These are phyloP conservation scores for Drosophila paranaensis DNA, from an alignment of 2,888 invertebrate species.

Conservation along the genomic window DNA sequence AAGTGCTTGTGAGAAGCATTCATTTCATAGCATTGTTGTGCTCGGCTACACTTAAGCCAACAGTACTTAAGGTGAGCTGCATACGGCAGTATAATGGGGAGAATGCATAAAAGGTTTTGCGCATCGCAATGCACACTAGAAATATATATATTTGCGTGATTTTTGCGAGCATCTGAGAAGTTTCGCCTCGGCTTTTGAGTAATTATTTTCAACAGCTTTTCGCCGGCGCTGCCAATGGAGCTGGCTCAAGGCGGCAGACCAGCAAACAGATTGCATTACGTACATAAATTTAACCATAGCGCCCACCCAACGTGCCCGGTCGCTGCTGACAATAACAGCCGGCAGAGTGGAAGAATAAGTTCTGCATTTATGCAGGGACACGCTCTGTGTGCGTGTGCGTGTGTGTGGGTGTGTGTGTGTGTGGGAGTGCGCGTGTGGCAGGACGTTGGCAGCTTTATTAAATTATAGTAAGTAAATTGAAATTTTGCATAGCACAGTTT, in stretches of 20 bases:
- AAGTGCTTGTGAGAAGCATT: conserved; percentile 10
- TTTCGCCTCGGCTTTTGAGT: conserved; percentile 57
- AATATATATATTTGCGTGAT: conserved; percentile 9
- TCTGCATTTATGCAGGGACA: conserved; percentile 13
- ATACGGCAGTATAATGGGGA: background rate
- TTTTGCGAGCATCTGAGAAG: conserved; percentile 27
- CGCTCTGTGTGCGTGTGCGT: background rate
- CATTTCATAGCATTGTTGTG: background rate
- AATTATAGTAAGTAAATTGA: conserved; percentile 73
- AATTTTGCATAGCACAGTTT: conserved; percentile 63
- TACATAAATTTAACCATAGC: conserved; percentile 2
- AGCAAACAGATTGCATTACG: conserved; percentile 65
- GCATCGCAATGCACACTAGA: conserved; percentile 1
- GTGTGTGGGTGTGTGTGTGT: background rate
- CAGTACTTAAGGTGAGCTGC: conserved; percentile 5
- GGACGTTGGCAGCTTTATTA: conserved; percentile 59
- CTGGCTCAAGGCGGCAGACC: conserved; percentile 50
- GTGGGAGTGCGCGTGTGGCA: background rate
- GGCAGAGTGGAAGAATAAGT: conserved; percentile 27
- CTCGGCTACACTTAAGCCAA: conserved; percentile 1
- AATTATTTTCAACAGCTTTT: conserved; percentile 74
- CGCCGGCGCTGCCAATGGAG: conserved; percentile 25
- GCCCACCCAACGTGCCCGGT: conserved; percentile 1
- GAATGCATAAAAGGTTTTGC: conserved; percentile 12
- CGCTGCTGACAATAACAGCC: conserved; percentile 24